These are phyloP conservation scores for Turdus rufiventris DNA, from an alignment of 2,113 vertebrate genomes.

Conservation along the genomic window DNA sequence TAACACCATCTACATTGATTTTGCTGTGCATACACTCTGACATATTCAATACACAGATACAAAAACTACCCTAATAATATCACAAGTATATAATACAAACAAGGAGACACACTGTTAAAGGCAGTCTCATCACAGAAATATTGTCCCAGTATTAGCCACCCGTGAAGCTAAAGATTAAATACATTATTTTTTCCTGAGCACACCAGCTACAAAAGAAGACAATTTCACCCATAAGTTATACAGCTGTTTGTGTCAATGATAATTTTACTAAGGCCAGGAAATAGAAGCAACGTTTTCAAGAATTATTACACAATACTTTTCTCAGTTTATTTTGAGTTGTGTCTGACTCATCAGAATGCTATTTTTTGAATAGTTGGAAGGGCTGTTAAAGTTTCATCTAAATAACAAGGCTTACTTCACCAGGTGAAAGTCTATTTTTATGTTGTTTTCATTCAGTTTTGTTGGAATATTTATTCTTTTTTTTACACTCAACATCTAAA, in stretches of 20 bases:
- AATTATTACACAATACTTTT: not conserved
- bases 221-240: not conserved
- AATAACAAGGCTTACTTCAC: not conserved
- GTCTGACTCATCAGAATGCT: not conserved
- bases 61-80: not conserved
- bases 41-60: not conserved
- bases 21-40: not conserved
- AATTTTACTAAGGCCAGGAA: not conserved
- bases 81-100: not conserved
- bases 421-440: not conserved
- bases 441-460: not conserved
- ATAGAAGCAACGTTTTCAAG: not conserved
- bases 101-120: not conserved
- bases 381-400: not conserved
- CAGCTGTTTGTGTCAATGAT: not conserved
- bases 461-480: not conserved
- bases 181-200: not conserved
- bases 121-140: not conserved
- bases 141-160: not conserved
- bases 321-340: not conserved
- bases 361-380: not conserved
- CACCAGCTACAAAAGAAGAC: not conserved
- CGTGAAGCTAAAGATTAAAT: slow-evolving; percentile 1
- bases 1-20: not conserved
- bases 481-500: not conserved